Base-by-base conservation (phyloP, 2,888 invertebrate species). In the Folsomia candida region DNA sequence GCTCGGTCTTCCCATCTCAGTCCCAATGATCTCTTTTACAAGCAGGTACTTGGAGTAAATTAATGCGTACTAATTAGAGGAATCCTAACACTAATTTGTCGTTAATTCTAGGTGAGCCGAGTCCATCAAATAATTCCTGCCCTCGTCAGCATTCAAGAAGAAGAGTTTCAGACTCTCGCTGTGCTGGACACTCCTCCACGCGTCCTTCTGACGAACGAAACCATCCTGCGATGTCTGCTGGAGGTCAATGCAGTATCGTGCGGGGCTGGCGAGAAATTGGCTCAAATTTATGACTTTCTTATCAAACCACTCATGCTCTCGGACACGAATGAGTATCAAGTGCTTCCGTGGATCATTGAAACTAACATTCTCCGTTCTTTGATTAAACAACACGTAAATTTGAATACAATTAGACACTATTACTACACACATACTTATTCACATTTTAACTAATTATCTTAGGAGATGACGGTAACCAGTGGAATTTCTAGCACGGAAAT, bases 331-430 rank as follows among this genome's bases (percentile, higher is more conserved):
- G 68, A 51, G 81, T 82, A 60, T 86, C 90, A 91, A 81, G 90
- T 89, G 81, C 82, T 90, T 20, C 91, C 92, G 0, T 93, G 92
- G 92, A 90, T 91, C 0, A 88, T 64, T 82, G 85, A 14, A 90
- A 90, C 4, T 84, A 85, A 65, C 83, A 84, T 67, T 86, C 86
- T 24, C 70, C 83, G 28, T 78, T 83, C 47, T 80, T 81, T 65
- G 62, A 81, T 20, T 76, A 73, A 68, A 25, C 78, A 78, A 61
- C 74, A 76, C 63, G 70, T 54, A 54, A 54, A 22, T 54, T 4
- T 20, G n/a, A n/a, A n/a, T n/a, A n/a, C n/a, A n/a, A n/a, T n/a
- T n/a, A n/a, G n/a, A n/a, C n/a, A n/a, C n/a, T n/a, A n/a, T n/a
- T n/a, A n/a, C n/a, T n/a, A n/a, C n/a, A n/a, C n/a, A n/a, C n/a